Base-by-base conservation (phyloP, 2,797 vertebrate species). In the Coendou prehensilis region DNA sequence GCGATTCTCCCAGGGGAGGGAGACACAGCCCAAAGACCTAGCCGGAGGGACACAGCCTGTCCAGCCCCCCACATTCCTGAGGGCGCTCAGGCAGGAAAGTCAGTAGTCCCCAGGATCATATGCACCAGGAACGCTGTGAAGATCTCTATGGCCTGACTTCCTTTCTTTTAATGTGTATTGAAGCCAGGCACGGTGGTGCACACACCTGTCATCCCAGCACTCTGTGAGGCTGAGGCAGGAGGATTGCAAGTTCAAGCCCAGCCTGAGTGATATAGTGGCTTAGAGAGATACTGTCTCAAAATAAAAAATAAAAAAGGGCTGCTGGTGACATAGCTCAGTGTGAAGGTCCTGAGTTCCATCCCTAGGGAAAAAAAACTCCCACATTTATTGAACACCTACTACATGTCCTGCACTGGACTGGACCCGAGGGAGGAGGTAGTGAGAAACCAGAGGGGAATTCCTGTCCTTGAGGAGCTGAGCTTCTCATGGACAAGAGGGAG, bases 31-130 rank as follows among this genome's bases (percentile, higher is more conserved):
- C 22, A 45, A 13, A 41, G 69, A 23, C 69, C 23, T 20, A 45
- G 41, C 41, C 0, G 22, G 37, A 14, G 41, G n/a, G 22, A 45
- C 71, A 37, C 9, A 23, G 37, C 37, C 41, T 26, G 23, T 5
- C 22, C 41, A 45, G 71, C 71, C 69, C 22, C 71, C 41, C 71
- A 47, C 41, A 26, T 47, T 26, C 71, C 71, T 23, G 6, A 75
- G 45, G 9, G 71, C 4, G 4, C 41, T 26, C 41, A 11, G 71
- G 71, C 41, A 75, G 71, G 20, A 47, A 47, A 37, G 71, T 23
- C 41, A 6, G 41, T 5, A 2, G 41, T 6, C 11, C 4, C 41
- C 11, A 3, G 41, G 10, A 75, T 26, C 71, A 1, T 2, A 0
- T 3, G 41, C 23, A 9, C 41, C 41, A 14, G 37, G 41, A 47